phyloP scores from a whole-genome alignment of 2,888 invertebrate genomes.

The Byasa hedistus region DNA sequence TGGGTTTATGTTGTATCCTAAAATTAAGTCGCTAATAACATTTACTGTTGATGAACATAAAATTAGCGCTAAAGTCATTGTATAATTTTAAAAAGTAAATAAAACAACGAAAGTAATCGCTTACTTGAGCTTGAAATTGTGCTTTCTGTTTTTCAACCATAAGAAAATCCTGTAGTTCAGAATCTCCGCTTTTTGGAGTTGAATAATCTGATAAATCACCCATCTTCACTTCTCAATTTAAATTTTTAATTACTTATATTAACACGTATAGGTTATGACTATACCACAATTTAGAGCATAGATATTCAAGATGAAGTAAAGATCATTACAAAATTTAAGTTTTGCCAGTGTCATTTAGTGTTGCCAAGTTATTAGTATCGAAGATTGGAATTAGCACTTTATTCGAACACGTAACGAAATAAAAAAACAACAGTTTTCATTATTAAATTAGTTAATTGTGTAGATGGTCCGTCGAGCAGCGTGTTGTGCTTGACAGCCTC shows the following conservation, averaged over 20 bases:
- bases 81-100: background rate
- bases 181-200: conserved; percentile 77
- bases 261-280: background rate
- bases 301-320: too few relatives aligned
- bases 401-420: too few relatives aligned
- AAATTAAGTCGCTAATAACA: too few relatives aligned
- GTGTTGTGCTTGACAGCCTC: too few relatives aligned
- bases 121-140: conserved; percentile 93
- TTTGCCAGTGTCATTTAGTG: background rate
- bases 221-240: conserved; percentile 38
- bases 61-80: too few relatives aligned
- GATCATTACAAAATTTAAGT: too few relatives aligned
- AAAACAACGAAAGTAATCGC: conserved; percentile 4
- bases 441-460: too few relatives aligned
- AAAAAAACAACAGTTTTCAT: too few relatives aligned
- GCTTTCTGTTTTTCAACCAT: conserved; percentile 93
- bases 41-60: too few relatives aligned
- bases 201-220: conserved; percentile 65
- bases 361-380: background rate
- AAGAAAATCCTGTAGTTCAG: conserved; percentile 91
- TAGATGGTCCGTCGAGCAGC: too few relatives aligned
- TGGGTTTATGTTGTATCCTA: too few relatives aligned
- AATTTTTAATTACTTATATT: background rate
- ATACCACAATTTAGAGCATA: background rate
- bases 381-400: too few relatives aligned